These are phyloP conservation scores for Oxygymnocypris stewartii DNA, from an alignment of 2,113 vertebrate genomes.

Conservation along the genomic window DNA sequence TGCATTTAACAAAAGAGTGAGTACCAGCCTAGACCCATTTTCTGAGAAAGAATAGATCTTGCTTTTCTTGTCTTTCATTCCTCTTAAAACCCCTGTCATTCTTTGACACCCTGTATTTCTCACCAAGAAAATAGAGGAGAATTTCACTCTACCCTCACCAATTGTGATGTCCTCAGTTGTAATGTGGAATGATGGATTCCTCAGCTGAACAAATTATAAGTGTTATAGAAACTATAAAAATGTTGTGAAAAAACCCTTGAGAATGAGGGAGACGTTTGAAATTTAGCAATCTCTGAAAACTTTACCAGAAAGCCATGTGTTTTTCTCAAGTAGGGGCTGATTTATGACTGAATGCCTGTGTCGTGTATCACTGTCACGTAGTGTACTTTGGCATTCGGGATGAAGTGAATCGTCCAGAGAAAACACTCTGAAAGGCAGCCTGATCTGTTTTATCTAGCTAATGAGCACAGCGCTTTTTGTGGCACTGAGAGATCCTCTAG, in stretches of 20 bases:
- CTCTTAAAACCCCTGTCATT: not conserved
- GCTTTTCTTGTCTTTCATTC: not conserved
- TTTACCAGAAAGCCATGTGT: constrained; percentile 16
- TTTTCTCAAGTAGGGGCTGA: constrained; percentile 51
- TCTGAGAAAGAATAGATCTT: not conserved
- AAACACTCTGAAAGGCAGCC: constrained; percentile 62
- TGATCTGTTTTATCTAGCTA: constrained; percentile 70
- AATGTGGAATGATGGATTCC: constrained; percentile 26
- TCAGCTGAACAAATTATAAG: constrained; percentile 17
- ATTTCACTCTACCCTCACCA: not conserved
- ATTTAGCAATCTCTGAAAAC: constrained; percentile 26
- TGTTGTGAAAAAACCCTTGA: constrained; percentile 1
- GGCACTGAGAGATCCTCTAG: constrained; percentile 65
- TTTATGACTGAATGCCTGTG: constrained; percentile 62
- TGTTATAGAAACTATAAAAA: constrained; percentile 24
- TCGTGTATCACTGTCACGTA: constrained; percentile 65
- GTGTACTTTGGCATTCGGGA: constrained; percentile 32
- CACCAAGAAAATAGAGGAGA: not conserved
- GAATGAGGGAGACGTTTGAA: constrained; percentile 17
- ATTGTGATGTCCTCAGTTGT: constrained; percentile 2
- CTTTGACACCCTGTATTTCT: not conserved
- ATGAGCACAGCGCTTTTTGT: constrained; percentile 51
- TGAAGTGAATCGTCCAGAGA: constrained; percentile 42
- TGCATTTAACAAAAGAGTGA: constrained; percentile 98
- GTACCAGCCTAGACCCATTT: constrained; percentile 61